Evolutionary conservation across 2,888 invertebrate species (phyloP).

Genomic region (Drosophila macrothrix): DNA sequence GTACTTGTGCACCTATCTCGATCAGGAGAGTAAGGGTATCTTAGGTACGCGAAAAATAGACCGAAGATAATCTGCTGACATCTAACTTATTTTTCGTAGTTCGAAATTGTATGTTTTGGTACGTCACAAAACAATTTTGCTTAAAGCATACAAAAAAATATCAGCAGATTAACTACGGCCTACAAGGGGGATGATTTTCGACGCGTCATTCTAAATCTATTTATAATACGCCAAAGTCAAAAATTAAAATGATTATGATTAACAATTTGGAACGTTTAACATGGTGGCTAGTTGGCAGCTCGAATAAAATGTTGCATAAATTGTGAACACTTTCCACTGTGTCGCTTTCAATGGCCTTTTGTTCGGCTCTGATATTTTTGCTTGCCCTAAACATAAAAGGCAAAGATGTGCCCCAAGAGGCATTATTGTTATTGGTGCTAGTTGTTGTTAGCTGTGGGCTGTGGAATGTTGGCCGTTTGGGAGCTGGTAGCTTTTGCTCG

Average conservation of each 20-base stretch:
- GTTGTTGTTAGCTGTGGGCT: slow-evolving; percentile 39
- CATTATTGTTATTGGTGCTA: slow-evolving; percentile 64
- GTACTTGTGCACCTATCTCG: too few species aligned
- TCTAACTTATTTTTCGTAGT: too few species aligned
- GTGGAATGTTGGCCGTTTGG: slow-evolving; percentile 21
- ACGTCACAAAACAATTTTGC: too few species aligned
- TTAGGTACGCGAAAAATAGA: too few species aligned
- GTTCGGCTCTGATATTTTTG: slow-evolving; percentile 54
- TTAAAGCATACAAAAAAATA: too few species aligned
- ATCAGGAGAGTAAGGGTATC: too few species aligned
- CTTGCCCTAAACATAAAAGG: slow-evolving; percentile 53
- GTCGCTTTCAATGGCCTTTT: slow-evolving; percentile 38
- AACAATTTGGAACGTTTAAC: background rate
- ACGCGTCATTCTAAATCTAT: background rate
- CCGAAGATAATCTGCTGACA: too few species aligned
- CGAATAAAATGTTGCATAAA: background rate
- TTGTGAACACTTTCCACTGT: slow-evolving; percentile 42
- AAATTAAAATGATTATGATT: background rate
- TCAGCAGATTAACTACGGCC: too few species aligned
- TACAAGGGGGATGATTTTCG: too few species aligned
- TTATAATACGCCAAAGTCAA: background rate
- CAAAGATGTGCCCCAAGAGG: slow-evolving; percentile 49
- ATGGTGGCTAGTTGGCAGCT: background rate
- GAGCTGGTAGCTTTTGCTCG: slow-evolving; percentile 66
- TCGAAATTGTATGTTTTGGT: too few species aligned